Percentiles rank a stretch among this genome's conserved stretches.
phyloP scores from a whole-genome alignment of 2,113 vertebrate species.

The Cyprinus carpio region DNA sequence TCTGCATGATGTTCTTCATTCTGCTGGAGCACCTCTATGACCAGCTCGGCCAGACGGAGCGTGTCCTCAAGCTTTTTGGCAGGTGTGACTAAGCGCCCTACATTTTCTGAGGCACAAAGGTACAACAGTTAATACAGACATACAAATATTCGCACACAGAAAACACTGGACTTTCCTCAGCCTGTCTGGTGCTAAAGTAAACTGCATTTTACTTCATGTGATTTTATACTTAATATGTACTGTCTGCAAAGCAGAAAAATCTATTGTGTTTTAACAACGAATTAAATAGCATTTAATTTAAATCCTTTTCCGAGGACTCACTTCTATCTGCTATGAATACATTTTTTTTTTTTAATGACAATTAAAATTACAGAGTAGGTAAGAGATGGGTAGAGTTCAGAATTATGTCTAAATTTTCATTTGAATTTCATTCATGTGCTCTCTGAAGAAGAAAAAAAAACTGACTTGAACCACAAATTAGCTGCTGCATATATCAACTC shows the following conservation, averaged over 20 bases:
- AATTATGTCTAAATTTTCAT: background rate
- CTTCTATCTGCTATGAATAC: background rate
- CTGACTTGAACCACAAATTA: constrained; percentile 31
- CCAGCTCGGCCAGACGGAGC: constrained; percentile 94
- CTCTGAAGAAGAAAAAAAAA: background rate
- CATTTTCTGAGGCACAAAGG: constrained; percentile 96
- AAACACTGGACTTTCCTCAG: constrained; percentile 1
- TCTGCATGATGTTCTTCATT: constrained; percentile 98
- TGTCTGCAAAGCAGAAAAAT: background rate
- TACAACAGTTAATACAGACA: constrained; percentile 56
- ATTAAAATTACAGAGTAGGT: background rate
- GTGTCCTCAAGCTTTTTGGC: constrained; percentile 99
- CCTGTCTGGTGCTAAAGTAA: background rate
- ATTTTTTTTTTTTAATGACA: no score
- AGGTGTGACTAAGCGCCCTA: constrained; percentile 96
- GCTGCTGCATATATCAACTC: constrained; percentile 30
- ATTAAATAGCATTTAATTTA: background rate
- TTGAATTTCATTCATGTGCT: constrained; percentile 21
- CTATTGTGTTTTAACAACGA: background rate
- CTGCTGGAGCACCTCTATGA: constrained; percentile 98
- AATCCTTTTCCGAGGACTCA: background rate
- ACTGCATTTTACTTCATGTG: background rate
- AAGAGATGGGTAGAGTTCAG: background rate
- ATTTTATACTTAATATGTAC: background rate
- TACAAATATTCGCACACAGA: constrained; percentile 4